Base-by-base conservation (phyloP, 2,113 vertebrate species). In the Orientallactaga bullata region DNA sequence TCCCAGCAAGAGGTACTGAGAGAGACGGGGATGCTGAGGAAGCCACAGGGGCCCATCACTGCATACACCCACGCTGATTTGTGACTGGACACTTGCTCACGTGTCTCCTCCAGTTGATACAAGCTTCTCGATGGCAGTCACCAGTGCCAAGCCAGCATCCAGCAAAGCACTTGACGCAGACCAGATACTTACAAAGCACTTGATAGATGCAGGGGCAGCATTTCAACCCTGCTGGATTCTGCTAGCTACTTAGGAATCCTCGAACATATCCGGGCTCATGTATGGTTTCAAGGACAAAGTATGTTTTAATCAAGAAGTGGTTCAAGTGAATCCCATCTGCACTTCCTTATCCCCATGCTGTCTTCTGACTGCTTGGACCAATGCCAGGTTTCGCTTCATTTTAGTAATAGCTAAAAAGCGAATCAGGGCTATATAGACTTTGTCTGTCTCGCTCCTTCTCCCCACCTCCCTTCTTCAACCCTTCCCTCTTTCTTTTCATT, bases 231-330 rank as follows among this genome's bases (percentile, higher is more conserved):
- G 4, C 5, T 15, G 7, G 37, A 55, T 69, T 39, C 69, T 60
- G 83, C n/a, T 47, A 51, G 47, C 58, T 28, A 58, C 51, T 80
- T 51, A 28, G 13, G 17, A 39, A 32, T 89, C 21, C 58, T 72
- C 66, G 65, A 21, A 68, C 47, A 26, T 1, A 35, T 28, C 58
- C n/a, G 35, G 78, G 30, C 58, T 60, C 3, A 12, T 47, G 37
- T 37, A 60, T n/a, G 58, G 79, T 96, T 97, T 94, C 96, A 97
- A 97, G 94, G 97, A 95, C 95, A 97, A 97, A 94, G 90, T 95
- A 88, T 83, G 12, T 95, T 96, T 96, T 95, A 94, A 93, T 88
- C 66, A 65, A 81, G 77, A 42, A 79, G 85, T 88, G 90, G 89
- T 0, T 39, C 92, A 72, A 82, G 65, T 80, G 79, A 94, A 71